Evolutionary conservation across 2,888 invertebrate genomes (phyloP).

Genomic region (Seladonia tumulorum): DNA sequence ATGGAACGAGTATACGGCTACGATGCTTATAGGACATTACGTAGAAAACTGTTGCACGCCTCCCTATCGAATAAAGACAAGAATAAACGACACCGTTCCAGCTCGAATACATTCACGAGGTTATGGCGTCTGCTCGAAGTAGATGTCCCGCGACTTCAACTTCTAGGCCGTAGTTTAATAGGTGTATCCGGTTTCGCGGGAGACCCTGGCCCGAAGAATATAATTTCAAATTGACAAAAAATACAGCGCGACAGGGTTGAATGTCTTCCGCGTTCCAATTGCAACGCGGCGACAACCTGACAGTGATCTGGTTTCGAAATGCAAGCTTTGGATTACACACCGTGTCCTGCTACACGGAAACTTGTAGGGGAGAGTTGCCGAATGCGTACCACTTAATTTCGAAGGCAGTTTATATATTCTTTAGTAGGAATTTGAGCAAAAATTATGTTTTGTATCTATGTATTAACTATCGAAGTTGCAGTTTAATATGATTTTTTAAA

Average conservation of each 20-base stretch:
- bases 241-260: background rate
- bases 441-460: too few species aligned
- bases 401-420: too few species aligned
- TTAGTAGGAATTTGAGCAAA: too few species aligned
- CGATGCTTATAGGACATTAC: background rate
- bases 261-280: slow-evolving; percentile 5
- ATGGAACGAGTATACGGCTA: background rate
- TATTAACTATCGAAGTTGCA: too few species aligned
- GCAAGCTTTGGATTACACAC: background rate
- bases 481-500: too few species aligned
- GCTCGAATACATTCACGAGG: background rate
- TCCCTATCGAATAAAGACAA: background rate
- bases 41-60: background rate
- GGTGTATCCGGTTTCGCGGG: background rate
- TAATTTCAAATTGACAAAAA: background rate
- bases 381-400: too few species aligned
- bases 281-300: background rate
- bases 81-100: background rate
- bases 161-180: background rate
- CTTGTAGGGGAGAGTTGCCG: too few species aligned
- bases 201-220: background rate
- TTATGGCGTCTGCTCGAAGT: background rate
- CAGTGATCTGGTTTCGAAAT: background rate
- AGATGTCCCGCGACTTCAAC: background rate
- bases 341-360: background rate